These are phyloP conservation scores for Microctenopoma lineatum DNA, from an alignment of 2,797 vertebrate genomes.

Conservation along the genomic window DNA sequence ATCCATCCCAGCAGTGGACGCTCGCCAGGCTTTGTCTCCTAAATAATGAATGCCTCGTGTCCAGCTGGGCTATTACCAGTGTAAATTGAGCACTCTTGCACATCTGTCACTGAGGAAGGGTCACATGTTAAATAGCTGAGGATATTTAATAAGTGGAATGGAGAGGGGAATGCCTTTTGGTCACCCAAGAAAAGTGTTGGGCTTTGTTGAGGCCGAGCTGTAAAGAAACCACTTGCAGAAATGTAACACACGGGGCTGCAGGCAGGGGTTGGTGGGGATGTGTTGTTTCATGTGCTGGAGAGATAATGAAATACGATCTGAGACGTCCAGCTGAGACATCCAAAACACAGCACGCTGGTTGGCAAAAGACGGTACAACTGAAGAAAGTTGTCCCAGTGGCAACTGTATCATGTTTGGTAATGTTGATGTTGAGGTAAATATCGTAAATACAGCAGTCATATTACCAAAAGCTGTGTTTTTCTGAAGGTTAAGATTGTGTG, in stretches of 20 bases:
- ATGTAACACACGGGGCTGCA: neutral
- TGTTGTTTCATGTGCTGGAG: neutral
- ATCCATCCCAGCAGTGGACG: slow-evolving; percentile 48
- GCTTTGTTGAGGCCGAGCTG: neutral
- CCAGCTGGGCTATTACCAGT: slow-evolving; percentile 43
- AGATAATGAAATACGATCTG: too few species aligned
- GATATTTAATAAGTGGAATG: slow-evolving; percentile 46
- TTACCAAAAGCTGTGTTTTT: slow-evolving; percentile 8
- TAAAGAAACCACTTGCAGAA: neutral
- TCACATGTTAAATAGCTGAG: slow-evolving; percentile 54
- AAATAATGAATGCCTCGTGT: slow-evolving; percentile 61
- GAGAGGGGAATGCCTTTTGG: slow-evolving; percentile 24
- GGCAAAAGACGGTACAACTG: neutral
- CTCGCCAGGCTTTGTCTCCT: slow-evolving; percentile 32
- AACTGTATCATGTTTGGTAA: too few species aligned
- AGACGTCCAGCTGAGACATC: neutral
- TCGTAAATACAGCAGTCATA: neutral
- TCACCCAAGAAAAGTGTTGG: slow-evolving; percentile 8
- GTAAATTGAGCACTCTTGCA: slow-evolving; percentile 47
- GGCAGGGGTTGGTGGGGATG: neutral
- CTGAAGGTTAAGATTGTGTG: neutral
- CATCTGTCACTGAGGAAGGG: slow-evolving; percentile 52
- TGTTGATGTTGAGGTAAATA: neutral
- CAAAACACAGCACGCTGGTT: neutral
- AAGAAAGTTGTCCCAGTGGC: too few species aligned